Conservation (phyloP, 2,888 invertebrate species). For the Diplolepis rosae region DNA sequence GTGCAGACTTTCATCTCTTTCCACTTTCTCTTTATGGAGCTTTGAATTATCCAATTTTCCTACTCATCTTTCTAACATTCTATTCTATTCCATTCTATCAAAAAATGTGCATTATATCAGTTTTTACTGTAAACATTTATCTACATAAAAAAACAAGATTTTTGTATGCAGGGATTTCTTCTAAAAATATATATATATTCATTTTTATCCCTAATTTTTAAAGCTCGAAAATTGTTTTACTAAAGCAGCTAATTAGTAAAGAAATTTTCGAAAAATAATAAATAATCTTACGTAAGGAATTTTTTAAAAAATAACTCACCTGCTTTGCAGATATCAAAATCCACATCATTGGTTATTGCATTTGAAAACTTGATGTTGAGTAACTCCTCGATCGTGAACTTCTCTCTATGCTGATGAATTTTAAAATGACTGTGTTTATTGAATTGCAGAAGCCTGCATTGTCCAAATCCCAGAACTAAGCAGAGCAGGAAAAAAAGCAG, state of each 20-base stretch:
- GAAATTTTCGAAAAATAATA: no score
- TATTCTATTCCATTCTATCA: no score
- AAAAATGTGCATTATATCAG: no score
- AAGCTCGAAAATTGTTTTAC: no score
- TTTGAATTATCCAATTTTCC: neutral
- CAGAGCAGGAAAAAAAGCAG: conserved; percentile 50
- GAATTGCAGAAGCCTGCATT: neutral
- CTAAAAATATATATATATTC: no score
- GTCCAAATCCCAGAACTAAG: conserved; percentile 43
- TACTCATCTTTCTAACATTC: neutral
- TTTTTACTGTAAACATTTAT: no score
- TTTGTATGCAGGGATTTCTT: no score
- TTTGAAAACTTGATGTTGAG: conserved; percentile 79
- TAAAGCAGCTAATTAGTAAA: no score
- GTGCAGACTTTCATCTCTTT: neutral
- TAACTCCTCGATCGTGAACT: conserved; percentile 82
- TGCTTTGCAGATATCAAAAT: conserved; percentile 91
- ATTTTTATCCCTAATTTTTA: no score
- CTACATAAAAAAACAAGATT: no score
- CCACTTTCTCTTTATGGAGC: neutral
- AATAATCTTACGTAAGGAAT: no score
- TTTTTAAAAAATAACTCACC: conserved; percentile 81
- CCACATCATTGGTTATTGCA: conserved; percentile 83
- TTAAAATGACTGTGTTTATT: neutral
- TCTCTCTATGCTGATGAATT: conserved; percentile 51